Percentiles rank a stretch among this genome's conserved stretches.
Evolutionary conservation across 2,113 vertebrate genomes (phyloP).

Genomic region (Eulacestoma nigropectus): DNA sequence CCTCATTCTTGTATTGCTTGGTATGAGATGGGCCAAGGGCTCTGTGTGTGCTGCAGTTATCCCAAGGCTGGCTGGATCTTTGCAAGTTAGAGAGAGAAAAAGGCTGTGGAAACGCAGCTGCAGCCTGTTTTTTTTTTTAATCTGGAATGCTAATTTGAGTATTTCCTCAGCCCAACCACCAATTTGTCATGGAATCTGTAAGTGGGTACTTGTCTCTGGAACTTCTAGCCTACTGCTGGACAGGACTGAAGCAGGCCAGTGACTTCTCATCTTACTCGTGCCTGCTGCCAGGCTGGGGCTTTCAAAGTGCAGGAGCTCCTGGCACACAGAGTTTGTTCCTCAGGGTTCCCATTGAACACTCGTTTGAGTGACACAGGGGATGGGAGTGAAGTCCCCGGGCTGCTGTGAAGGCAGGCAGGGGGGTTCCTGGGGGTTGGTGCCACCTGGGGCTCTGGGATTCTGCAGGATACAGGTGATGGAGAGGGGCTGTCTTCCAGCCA

Average conservation of each 20-base stretch:
- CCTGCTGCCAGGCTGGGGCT: background rate
- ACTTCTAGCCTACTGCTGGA: background rate
- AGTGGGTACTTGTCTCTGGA: background rate
- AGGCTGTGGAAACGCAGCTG: background rate
- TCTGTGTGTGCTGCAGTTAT: background rate
- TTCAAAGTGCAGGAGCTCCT: background rate
- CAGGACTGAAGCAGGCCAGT: background rate
- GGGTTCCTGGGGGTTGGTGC: background rate
- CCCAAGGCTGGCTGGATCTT: background rate
- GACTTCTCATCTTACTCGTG: background rate
- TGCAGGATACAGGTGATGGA: background rate
- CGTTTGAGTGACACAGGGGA: background rate
- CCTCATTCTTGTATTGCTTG: background rate
- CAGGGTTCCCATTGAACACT: background rate
- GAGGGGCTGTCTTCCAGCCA: background rate
- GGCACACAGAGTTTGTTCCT: background rate
- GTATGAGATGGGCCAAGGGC: background rate
- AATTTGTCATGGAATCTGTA: background rate
- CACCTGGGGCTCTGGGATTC: accelerated
- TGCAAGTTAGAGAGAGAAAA: background rate
- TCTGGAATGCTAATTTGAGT: background rate
- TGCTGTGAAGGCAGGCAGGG: accelerated
- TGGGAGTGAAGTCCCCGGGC: background rate
- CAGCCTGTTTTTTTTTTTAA: background rate
- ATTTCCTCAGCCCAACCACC: background rate